Evolutionary conservation across 2,888 invertebrate species (phyloP).

Genomic region (Drosophila paranaensis): DNA sequence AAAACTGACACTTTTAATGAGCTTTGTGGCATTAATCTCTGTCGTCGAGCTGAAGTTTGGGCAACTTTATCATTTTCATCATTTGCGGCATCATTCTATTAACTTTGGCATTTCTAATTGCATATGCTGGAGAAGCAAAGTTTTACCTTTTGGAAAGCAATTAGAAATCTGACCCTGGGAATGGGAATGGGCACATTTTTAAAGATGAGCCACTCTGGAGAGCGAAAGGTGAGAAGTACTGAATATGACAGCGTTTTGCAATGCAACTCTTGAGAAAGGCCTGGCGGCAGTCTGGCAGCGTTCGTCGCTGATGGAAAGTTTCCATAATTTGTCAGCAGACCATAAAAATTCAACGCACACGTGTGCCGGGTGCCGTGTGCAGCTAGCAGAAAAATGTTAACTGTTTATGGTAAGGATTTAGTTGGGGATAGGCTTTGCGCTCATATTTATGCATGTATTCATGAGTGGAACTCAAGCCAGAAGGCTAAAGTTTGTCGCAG

Average conservation of each 20-base stretch:
- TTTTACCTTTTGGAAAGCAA: slow-evolving; percentile 33
- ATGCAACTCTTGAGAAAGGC: slow-evolving; percentile 39
- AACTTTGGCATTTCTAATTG: slow-evolving; percentile 44
- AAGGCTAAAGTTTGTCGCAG: slow-evolving; percentile 71
- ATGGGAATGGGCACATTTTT: background rate
- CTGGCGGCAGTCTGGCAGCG: slow-evolving; percentile 14
- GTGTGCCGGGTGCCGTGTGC: slow-evolving; percentile 56
- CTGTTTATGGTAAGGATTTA: slow-evolving; percentile 42
- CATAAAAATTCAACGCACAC: slow-evolving; percentile 58
- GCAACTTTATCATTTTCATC: slow-evolving; percentile 45
- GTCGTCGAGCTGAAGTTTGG: slow-evolving; percentile 47
- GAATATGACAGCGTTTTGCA: slow-evolving; percentile 28
- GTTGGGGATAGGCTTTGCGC: background rate
- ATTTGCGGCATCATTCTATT: slow-evolving; percentile 44
- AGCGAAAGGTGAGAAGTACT: background rate
- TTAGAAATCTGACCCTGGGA: slow-evolving; percentile 57
- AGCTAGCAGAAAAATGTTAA: slow-evolving; percentile 62
- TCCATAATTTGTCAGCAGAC: slow-evolving; percentile 76
- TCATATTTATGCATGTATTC: slow-evolving; percentile 46
- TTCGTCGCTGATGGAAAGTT: slow-evolving; percentile 71
- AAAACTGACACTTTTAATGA: slow-evolving; percentile 79
- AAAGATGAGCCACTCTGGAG: slow-evolving; percentile 10
- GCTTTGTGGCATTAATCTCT: slow-evolving; percentile 78
- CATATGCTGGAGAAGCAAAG: slow-evolving; percentile 25
- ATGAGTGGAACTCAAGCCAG: slow-evolving; percentile 50